These are phyloP conservation scores for Tapirus indicus DNA, from an alignment of 2,797 vertebrate species.

Conservation along the genomic window DNA sequence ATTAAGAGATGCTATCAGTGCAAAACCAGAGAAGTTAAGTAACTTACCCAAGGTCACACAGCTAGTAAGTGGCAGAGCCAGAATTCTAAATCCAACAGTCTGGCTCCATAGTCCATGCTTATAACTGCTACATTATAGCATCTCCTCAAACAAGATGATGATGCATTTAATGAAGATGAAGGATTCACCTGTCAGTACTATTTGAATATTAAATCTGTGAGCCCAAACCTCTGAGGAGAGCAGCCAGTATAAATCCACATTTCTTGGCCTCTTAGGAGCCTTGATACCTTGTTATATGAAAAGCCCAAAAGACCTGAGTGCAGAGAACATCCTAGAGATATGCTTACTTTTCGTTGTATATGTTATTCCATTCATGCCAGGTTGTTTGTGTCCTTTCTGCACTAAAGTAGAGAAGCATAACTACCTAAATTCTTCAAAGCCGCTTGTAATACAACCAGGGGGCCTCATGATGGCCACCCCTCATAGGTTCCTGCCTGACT, in stretches of 20 bases:
- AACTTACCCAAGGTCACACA: neutral
- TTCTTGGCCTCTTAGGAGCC: neutral
- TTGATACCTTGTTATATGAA: slow-evolving; percentile 25
- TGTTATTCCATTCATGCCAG: neutral
- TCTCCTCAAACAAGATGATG: neutral
- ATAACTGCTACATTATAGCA: neutral
- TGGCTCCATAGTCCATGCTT: neutral
- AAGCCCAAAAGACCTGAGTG: neutral
- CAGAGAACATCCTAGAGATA: neutral
- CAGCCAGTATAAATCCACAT: neutral
- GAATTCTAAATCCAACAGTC: neutral
- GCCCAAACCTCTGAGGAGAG: neutral
- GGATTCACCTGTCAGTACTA: neutral
- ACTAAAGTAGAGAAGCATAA: slow-evolving; percentile 22
- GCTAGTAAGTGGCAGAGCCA: neutral
- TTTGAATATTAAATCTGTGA: slow-evolving; percentile 37
- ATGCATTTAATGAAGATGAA: slow-evolving; percentile 29
- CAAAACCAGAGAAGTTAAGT: slow-evolving; percentile 5
- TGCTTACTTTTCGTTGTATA: neutral
- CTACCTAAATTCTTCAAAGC: slow-evolving; percentile 95
- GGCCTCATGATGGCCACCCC: slow-evolving; percentile 88
- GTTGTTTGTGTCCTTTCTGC: neutral
- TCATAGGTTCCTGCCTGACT: slow-evolving; percentile 94
- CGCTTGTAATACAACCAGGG: slow-evolving; percentile 94
- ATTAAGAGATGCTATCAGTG: neutral